Conservation (phyloP, 2,797 vertebrate genomes). For the Gymnopithys bicolor region DNA sequence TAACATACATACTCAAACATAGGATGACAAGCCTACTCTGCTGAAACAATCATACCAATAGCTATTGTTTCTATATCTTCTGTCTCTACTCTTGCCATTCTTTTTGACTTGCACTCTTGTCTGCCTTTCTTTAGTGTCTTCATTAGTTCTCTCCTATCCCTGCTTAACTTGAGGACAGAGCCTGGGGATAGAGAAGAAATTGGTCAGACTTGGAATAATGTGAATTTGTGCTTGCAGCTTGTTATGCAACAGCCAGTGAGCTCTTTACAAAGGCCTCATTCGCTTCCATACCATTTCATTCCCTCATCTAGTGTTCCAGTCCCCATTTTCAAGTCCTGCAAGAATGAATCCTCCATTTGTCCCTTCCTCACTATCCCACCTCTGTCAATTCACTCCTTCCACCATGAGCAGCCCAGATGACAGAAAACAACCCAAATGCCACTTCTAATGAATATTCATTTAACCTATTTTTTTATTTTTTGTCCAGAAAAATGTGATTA, state of each 20-base stretch:
- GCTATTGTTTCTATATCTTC: not conserved
- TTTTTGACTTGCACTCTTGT: not conserved
- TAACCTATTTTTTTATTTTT: not conserved
- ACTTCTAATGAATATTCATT: slow-evolving; percentile 7
- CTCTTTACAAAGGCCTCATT: not conserved
- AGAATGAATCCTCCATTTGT: not conserved
- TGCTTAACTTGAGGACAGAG: not conserved
- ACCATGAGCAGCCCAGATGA: not conserved
- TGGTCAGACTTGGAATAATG: not conserved
- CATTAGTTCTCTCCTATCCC: not conserved
- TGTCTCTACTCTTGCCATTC: not conserved
- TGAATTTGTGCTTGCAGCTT: not conserved
- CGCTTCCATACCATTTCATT: not conserved
- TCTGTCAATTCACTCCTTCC: not conserved
- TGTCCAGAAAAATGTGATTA: not conserved
- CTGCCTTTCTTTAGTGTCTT: not conserved
- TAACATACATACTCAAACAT: too few relatives aligned
- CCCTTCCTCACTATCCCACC: not conserved
- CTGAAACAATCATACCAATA: not conserved
- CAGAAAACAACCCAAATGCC: not conserved
- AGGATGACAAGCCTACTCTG: not conserved
- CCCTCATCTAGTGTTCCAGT: not conserved
- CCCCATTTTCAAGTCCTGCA: not conserved
- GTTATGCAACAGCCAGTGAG: not conserved
- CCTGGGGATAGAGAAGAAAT: not conserved